Evolutionary conservation across 2,113 vertebrate genomes (phyloP), one percentile per base, ranked within the genome.

Genomic region (Galemys pyrenaicus): DNA sequence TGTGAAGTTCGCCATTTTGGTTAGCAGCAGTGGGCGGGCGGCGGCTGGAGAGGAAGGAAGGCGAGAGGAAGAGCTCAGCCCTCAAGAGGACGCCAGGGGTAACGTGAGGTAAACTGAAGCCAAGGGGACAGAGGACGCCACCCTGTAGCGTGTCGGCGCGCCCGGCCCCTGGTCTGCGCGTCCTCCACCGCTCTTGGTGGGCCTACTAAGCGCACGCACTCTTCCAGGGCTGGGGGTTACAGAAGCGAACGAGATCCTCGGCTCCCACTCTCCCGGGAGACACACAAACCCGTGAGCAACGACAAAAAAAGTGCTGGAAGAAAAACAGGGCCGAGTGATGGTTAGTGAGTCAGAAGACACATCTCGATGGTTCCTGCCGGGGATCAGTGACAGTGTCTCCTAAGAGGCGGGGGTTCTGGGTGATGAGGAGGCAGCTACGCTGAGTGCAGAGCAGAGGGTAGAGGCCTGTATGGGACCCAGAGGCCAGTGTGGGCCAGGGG

Each of bases 1-100:
- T 5, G 98, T 99, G 94, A 98, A 62, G 97, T 99, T 99, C 30
- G 98, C 98, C 98, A 98, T 99, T 62, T 89, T 97, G 41, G 92
- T 80, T 35, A 92, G 96, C 95, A 97, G 97, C n/a, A 78, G 92
- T 58, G 98, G 98, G 91, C 95, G 73, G 96, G 94, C 94, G 97
- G 98, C 51, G 96, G 96, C 81, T 99, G 98, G 87, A 96, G 96
- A 99, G 99, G 96, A 98, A 83, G 92, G 95, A 95, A 83, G 92
- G 95, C 94, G 83, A 96, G 80, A 96, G n/a, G 80, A 77, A 94
- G 65, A 0, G 0, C 44, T 92, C 88, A 97, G 2, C 1, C 37
- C 0, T 3, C 83, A 30, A 13, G 28, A 0, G 26, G 35, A 1
- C 2, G 2, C 12, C 11, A 60, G 58, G 15, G 56, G 28, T 9